Conservation (phyloP, 2,113 vertebrate species). For the Saccopteryx bilineata region DNA sequence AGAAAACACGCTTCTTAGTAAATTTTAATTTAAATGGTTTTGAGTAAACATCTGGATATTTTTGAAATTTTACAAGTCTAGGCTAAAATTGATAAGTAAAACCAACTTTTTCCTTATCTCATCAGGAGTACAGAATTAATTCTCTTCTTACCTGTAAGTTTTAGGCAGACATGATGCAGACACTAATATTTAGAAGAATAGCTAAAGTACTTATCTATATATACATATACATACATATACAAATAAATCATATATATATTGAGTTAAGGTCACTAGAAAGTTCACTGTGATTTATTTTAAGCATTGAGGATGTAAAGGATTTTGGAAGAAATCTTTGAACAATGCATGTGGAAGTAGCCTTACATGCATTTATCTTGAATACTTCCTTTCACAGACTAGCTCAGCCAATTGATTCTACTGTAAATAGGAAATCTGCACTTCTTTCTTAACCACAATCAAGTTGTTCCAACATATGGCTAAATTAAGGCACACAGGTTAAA, state of each 20-base stretch:
- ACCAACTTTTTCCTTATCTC: not conserved
- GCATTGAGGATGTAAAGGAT: conserved; percentile 1
- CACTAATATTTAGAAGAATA: not conserved
- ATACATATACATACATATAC: not conserved
- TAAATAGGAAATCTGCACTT: conserved; percentile 60
- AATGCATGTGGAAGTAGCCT: not conserved
- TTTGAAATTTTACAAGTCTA: not conserved
- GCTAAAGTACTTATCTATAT: not conserved
- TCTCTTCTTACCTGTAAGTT: not conserved
- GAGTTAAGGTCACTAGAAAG: not conserved
- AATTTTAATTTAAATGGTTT: not conserved
- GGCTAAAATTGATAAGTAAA: not conserved
- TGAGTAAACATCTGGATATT: not conserved
- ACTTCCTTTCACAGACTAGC: conserved; percentile 53
- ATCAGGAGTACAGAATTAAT: conserved; percentile 36
- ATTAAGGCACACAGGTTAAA: conserved; percentile 60
- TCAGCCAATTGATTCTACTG: not conserved
- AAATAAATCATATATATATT: not conserved
- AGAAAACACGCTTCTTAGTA: not conserved
- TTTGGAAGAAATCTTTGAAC: conserved; percentile 54
- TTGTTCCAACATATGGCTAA: conserved; percentile 52
- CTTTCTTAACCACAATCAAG: conserved; percentile 34
- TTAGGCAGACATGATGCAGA: not conserved
- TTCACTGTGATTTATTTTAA: conserved; percentile 60
- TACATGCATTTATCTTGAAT: conserved; percentile 50